Percentiles rank a stretch among this genome's conserved stretches.
phyloP scores from a whole-genome alignment of 2,113 vertebrate species.

The Chamaetylas fuelleborni region DNA sequence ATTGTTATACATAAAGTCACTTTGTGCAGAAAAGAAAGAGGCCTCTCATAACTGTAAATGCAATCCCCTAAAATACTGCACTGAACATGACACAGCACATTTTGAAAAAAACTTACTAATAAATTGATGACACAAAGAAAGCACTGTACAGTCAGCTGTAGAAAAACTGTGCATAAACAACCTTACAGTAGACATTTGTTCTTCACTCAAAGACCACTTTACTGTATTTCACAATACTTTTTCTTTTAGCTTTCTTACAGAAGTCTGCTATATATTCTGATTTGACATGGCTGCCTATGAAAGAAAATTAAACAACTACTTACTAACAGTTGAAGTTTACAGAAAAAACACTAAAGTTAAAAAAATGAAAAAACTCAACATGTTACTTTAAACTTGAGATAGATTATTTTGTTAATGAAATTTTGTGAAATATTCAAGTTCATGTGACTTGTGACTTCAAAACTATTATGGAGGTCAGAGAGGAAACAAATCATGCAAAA shows the following conservation, averaged over 20 bases:
- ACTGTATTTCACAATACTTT: background rate
- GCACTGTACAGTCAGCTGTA: background rate
- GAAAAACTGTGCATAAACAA: background rate
- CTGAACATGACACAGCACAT: background rate
- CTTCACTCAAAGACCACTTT: background rate
- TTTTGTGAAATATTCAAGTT: background rate
- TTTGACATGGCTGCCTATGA: background rate
- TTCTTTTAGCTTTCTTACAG: background rate
- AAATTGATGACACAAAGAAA: constrained; percentile 21
- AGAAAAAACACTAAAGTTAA: background rate
- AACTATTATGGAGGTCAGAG: background rate
- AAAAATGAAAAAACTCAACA: background rate
- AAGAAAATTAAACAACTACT: background rate
- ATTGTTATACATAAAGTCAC: background rate
- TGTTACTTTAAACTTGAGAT: background rate
- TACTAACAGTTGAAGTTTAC: background rate
- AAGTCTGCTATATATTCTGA: background rate
- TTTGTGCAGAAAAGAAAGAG: background rate
- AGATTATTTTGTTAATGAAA: background rate
- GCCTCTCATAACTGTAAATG: background rate
- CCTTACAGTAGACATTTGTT: background rate
- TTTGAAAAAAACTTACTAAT: background rate
- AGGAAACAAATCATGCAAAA: background rate
- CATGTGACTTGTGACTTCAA: background rate
- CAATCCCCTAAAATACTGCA: background rate